These are phyloP conservation scores for Alitta virens DNA, from an alignment of 2,888 invertebrate genomes.

Conservation along the genomic window DNA sequence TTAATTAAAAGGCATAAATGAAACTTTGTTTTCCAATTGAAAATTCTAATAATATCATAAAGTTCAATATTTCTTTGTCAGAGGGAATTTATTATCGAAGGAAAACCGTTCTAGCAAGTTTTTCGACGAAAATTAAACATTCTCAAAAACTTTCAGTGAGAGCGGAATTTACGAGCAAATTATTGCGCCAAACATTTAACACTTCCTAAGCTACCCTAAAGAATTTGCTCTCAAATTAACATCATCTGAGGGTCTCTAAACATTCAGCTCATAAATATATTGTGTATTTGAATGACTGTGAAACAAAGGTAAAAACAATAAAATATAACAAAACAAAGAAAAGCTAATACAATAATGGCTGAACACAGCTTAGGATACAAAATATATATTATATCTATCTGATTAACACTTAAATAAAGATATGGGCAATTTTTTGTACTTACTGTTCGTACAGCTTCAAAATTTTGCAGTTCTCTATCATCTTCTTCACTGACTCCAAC, in stretches of 20 bases:
- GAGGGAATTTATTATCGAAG: not conserved
- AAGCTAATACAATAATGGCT: not conserved
- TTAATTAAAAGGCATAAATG: no score
- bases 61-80: not conserved
- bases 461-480: conserved; percentile 81
- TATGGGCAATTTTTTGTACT: conserved; percentile 59
- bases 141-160: no score
- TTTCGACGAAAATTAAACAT: not conserved
- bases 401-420: no score
- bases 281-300: not conserved
- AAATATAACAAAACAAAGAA: not conserved
- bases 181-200: no score
- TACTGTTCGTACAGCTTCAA: conserved; percentile 79
- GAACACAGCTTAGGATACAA: no score
- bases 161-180: no score
- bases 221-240: no score
- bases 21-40: not conserved
- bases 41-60: not conserved
- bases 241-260: no score
- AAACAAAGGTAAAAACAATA: not conserved
- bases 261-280: no score
- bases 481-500: conserved; percentile 88
- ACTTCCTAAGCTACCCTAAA: no score
- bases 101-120: not conserved
- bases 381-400: no score